Percentiles rank a stretch among this genome's conserved stretches.
Evolutionary conservation across 2,113 vertebrate species (phyloP).

Genomic region (Haplochromis vanheusdeni): DNA sequence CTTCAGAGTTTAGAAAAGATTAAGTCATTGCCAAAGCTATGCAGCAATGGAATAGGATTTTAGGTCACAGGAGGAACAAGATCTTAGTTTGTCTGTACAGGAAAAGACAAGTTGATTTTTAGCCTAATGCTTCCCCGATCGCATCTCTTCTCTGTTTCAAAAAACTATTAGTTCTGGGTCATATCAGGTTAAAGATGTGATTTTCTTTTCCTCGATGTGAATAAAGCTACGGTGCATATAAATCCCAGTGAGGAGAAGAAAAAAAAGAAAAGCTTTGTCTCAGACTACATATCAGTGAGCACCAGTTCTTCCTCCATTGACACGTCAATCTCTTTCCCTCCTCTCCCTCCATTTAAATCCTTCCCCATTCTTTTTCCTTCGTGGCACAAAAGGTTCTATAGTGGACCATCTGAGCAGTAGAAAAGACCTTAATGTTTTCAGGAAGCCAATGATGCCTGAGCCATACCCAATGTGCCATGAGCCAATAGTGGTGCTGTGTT

Average conservation of each 20-base stretch:
- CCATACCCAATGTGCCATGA: conserved; percentile 33
- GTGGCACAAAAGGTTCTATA: conserved; percentile 14
- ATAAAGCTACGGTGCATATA: background rate
- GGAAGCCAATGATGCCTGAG: conserved; percentile 43
- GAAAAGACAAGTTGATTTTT: conserved; percentile 21
- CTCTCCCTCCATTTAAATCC: background rate
- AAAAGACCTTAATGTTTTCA: conserved; percentile 52
- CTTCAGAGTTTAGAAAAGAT: conserved; percentile 22
- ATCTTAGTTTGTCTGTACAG: background rate
- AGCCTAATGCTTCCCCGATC: background rate
- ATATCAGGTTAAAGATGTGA: conserved; percentile 11
- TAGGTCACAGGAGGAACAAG: background rate
- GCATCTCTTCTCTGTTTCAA: background rate
- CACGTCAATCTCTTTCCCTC: background rate
- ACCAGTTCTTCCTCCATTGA: conserved; percentile 1
- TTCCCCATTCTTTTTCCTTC: conserved; percentile 19
- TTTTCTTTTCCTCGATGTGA: conserved; percentile 15
- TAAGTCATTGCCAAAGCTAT: conserved; percentile 23
- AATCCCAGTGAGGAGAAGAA: background rate
- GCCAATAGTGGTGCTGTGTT: conserved; percentile 24
- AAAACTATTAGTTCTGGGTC: conserved; percentile 38
- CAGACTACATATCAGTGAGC: background rate
- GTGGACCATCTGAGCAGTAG: conserved; percentile 1
- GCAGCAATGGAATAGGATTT: conserved; percentile 9
- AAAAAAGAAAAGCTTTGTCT: background rate